Percentiles rank a stretch among this genome's conserved stretches.
These are phyloP conservation scores for Onychorhynchus coronatus DNA, from an alignment of 2,113 vertebrate genomes.

Conservation along the genomic window DNA sequence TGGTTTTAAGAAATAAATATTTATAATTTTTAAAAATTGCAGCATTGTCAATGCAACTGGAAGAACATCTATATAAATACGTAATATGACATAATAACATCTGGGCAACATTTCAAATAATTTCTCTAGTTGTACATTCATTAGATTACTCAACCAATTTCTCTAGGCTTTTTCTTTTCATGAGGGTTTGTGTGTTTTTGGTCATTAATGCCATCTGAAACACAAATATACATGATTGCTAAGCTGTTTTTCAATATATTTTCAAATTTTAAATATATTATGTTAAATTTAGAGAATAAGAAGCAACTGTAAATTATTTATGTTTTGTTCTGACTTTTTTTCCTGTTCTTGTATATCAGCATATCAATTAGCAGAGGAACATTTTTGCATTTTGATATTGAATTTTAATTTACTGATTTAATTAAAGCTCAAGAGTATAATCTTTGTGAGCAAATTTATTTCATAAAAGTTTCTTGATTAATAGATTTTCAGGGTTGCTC, in stretches of 20 bases:
- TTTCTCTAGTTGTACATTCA: not conserved
- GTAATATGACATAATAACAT: not conserved
- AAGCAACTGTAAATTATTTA: not conserved
- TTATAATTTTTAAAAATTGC: conserved; percentile 45
- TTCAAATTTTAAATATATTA: not conserved
- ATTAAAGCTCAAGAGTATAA: conserved; percentile 4
- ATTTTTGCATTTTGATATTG: conserved; percentile 1
- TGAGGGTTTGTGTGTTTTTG: not conserved
- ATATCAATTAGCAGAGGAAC: not conserved
- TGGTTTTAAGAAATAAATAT: conserved; percentile 63
- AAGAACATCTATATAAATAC: conserved; percentile 7
- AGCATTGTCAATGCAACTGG: conserved; percentile 9
- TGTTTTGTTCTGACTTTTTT: not conserved
- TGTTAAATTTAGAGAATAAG: not conserved
- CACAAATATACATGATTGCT: not conserved
- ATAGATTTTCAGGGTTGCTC: not conserved
- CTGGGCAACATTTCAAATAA: not conserved
- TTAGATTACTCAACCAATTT: not conserved
- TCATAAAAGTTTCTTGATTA: not conserved
- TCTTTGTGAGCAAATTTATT: not conserved
- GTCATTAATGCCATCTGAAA: not conserved
- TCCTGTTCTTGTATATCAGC: not conserved
- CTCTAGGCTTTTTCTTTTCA: not conserved
- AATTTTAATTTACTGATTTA: conserved; percentile 2
- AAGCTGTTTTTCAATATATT: not conserved